Percentiles rank a stretch among this genome's conserved stretches.
phyloP scores from a whole-genome alignment of 2,113 vertebrate species.

The Syngnathus typhle region DNA sequence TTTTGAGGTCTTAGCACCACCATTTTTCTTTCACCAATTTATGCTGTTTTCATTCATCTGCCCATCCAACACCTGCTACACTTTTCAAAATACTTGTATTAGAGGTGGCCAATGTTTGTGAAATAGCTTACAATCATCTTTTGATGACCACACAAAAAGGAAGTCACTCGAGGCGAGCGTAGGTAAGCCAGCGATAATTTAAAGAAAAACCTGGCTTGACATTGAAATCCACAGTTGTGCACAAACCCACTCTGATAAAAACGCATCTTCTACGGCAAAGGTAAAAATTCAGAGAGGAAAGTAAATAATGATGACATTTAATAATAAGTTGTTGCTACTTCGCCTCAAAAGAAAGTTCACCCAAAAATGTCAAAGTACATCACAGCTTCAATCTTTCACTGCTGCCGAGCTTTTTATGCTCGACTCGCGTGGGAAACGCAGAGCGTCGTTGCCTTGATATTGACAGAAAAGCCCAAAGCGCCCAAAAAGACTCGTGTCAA shows the following conservation, averaged over 20 bases:
- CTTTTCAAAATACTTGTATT: neutral
- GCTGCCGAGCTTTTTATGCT: neutral
- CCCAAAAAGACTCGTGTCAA: neutral
- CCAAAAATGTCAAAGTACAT: conserved; percentile 35
- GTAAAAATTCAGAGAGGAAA: neutral
- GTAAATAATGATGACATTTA: conserved; percentile 39
- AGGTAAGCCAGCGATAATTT: neutral
- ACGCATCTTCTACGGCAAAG: neutral
- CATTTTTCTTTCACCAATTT: neutral
- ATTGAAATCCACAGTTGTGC: neutral
- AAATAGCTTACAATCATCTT: neutral
- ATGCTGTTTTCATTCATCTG: neutral
- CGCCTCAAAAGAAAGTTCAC: conserved; percentile 38
- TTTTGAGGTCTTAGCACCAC: neutral
- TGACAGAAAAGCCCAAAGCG: neutral
- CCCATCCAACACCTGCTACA: neutral
- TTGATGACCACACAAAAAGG: neutral
- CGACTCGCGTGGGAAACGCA: neutral
- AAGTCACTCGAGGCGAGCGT: neutral
- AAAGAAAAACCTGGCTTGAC: neutral
- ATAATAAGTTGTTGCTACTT: conserved; percentile 33
- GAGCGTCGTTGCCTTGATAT: neutral
- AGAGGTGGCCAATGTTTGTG: neutral
- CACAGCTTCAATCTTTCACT: conserved; percentile 2
- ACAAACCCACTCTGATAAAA: neutral